A percentile compares a stretch with the other conserved stretches of the same genome.
These are phyloP conservation scores for Icerya purchasi DNA, from an alignment of 2,888 invertebrate species.

Conservation along the genomic window DNA sequence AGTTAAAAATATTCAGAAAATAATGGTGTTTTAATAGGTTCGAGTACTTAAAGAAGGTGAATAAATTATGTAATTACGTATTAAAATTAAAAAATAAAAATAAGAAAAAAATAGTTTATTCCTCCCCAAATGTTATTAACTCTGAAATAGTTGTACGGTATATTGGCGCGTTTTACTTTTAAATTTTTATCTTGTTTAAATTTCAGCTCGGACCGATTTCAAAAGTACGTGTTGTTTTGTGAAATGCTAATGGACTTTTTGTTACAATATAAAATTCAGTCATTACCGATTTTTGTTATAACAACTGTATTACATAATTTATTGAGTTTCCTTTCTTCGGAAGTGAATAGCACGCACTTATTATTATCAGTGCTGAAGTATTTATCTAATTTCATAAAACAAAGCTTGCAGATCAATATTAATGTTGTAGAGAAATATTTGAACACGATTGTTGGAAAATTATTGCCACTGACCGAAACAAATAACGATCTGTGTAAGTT, in stretches of 20 bases:
- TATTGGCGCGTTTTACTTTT: too few species aligned
- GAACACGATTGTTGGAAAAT: background rate
- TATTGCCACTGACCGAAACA: background rate
- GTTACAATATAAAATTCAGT: background rate
- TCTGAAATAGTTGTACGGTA: too few species aligned
- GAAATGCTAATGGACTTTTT: background rate
- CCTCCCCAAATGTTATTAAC: too few species aligned
- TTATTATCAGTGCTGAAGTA: background rate
- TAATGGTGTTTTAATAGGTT: too few species aligned
- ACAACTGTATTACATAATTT: background rate
- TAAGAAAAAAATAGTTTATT: too few species aligned
- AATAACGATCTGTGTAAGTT: too few species aligned
- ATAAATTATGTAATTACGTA: too few species aligned
- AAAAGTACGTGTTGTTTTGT: background rate
- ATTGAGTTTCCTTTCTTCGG: background rate
- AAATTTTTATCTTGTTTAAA: background rate
- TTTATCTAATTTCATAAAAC: background rate
- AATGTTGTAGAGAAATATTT: background rate
- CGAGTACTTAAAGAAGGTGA: too few species aligned
- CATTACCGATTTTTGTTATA: background rate
- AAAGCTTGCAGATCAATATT: background rate
- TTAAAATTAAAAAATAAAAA: too few species aligned
- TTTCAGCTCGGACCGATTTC: background rate
- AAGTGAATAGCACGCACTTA: background rate
- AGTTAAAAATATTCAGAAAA: too few species aligned